Evolutionary conservation across 1,140 invertebrate genomes (phyloP).

Genomic region (Euschistus heros): DNA sequence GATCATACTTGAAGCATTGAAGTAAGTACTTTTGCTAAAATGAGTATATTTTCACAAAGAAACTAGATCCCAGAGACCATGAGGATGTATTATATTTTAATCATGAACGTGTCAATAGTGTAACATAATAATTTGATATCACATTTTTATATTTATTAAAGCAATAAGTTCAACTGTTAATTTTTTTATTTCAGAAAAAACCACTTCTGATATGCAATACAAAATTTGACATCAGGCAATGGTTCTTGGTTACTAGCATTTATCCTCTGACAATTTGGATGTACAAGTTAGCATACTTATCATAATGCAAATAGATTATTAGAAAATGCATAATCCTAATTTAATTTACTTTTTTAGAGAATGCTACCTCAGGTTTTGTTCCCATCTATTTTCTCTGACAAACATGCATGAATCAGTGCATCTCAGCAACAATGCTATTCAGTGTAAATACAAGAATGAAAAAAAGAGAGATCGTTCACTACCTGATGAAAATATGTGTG

Average conservation of each 20-base stretch:
- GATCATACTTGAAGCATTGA: no score
- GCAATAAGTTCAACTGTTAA: no score
- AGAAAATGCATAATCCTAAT: not conserved
- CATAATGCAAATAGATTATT: not conserved
- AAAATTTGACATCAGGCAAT: constrained; percentile 88
- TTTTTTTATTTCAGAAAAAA: constrained; percentile 53
- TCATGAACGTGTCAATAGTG: no score
- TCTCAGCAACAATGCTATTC: constrained; percentile 86
- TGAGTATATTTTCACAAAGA: no score
- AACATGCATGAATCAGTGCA: constrained; percentile 89
- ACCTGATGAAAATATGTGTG: constrained; percentile 65
- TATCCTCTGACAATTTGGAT: constrained; percentile 88
- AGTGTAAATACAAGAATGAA: constrained; percentile 76
- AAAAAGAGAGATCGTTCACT: constrained; percentile 58
- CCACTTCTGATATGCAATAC: constrained; percentile 78
- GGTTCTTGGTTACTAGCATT: constrained; percentile 83
- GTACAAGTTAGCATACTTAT: constrained; percentile 54
- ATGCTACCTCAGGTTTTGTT: constrained; percentile 85
- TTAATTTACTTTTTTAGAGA: constrained; percentile 44
- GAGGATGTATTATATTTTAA: no score
- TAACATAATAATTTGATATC: no score
- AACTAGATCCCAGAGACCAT: no score
- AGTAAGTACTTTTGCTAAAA: no score
- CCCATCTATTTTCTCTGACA: constrained; percentile 77
- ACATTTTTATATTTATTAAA: no score